Evolutionary conservation across 2,888 invertebrate genomes (phyloP).

Genomic region (Eupithecia insigniata): DNA sequence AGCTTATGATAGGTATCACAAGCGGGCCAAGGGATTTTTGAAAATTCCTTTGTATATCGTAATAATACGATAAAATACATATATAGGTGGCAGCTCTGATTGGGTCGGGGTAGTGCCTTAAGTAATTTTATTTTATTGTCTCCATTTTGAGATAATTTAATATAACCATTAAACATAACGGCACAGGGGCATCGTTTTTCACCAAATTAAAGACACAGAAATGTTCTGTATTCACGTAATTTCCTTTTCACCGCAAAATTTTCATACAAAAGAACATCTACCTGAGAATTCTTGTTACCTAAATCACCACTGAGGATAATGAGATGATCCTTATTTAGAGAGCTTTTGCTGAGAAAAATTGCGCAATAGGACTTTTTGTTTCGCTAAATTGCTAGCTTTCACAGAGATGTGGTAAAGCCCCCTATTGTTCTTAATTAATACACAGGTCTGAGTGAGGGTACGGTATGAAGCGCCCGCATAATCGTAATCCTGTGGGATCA

Average conservation of each 20-base stretch:
- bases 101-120: too few relatives aligned
- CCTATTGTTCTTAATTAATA: conserved; percentile 37
- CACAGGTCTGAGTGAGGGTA: conserved; percentile 18
- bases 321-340: conserved; percentile 58
- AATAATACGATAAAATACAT: too few relatives aligned
- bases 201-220: conserved; percentile 27
- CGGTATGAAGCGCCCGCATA: conserved; percentile 25
- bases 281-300: conserved; percentile 50
- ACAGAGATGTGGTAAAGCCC: conserved; percentile 30
- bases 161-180: background rate
- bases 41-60: too few relatives aligned
- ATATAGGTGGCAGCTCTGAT: too few relatives aligned
- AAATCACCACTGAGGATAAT: conserved; percentile 58
- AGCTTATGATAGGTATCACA: too few relatives aligned
- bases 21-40: too few relatives aligned
- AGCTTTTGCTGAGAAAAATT: conserved; percentile 54
- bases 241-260: conserved; percentile 6
- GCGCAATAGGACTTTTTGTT: conserved; percentile 54
- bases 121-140: background rate
- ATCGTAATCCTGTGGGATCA: conserved; percentile 29
- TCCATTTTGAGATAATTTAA: background rate
- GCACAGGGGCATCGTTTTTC: conserved; percentile 9
- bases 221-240: background rate
- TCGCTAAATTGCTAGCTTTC: conserved; percentile 42
- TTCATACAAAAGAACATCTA: conserved; percentile 27